Conservation (phyloP, 2,113 vertebrate genomes). For the Vidua macroura region DNA sequence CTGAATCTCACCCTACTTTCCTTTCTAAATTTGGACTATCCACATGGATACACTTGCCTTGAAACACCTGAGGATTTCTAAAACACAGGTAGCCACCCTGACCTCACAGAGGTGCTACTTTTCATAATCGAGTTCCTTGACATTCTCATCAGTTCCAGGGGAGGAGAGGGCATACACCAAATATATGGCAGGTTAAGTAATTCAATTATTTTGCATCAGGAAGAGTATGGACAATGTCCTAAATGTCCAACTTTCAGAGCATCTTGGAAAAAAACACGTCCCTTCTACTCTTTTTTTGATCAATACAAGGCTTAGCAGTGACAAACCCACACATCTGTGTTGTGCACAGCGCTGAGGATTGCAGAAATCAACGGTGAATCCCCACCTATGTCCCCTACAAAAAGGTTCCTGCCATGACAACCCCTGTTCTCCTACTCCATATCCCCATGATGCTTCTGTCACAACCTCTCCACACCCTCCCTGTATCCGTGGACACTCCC, state of each 20-base stretch:
- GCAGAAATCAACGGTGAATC: neutral
- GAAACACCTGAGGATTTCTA: neutral
- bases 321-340: neutral
- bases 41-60: neutral
- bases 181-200: neutral
- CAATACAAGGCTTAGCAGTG: neutral
- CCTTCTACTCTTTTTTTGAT: neutral
- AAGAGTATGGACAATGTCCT: neutral
- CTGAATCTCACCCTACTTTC: neutral
- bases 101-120: neutral
- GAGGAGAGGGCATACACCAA: neutral
- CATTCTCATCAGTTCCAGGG: neutral
- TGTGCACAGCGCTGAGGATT: neutral
- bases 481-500: no score
- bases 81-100: neutral
- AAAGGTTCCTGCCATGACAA: neutral
- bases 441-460: fast-evolving
- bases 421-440: neutral
- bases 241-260: neutral
- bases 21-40: neutral
- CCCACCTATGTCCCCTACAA: neutral
- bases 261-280: neutral
- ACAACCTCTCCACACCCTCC: neutral
- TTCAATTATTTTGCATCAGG: neutral
- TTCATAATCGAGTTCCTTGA: fast-evolving